Base-by-base conservation (phyloP, 2,797 vertebrate species). In the Alauda arvensis region DNA sequence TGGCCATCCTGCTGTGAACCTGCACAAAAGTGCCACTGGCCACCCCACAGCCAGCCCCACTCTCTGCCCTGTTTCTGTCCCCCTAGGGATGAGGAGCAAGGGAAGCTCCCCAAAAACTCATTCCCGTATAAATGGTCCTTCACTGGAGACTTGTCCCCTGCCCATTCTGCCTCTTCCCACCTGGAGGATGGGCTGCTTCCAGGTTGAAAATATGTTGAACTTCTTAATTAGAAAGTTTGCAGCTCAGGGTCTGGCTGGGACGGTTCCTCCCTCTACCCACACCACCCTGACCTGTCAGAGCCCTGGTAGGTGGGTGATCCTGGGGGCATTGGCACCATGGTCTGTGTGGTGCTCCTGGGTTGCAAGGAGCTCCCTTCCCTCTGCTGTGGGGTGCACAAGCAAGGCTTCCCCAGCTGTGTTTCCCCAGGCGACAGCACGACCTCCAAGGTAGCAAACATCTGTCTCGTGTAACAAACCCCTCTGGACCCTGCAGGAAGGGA, bases 401-500 rank as follows among this genome's bases (percentile, higher is more conserved):
- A 1, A 1, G 14, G 49, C 45, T 59, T 33, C 19, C 23, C 37
- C 57, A 56, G 61, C 43, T 1, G 5, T 33, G 34, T 52, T 57
- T 26, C n/a, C n/a, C 61, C 1, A 12, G 39, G 12, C 0, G 1
- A 31, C 51, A 2, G 2, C 39, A 40, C 21, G 23, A 2, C 10
- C 59, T 37, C 33, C 8, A 10, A 31, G 16, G 40, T 1, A 15
- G 46, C 63, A 72, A 48, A 65, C 10, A 28, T 39, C 55, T 18
- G 4, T 23, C 78, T 66, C 1, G 0, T 3, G 3, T 42, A 24
- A 57, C 57, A 66, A 85, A 53, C 16, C 16, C 34, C 43, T 4
- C 37, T 0, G 1, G 23, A 49, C 2, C 6, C 29, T 0, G 0
- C 0, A 5, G 33, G 37, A 62, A 62, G 59, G 19, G 9, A 40